Evolutionary conservation across 2,113 vertebrate genomes (phyloP).

Genomic region (Nannospalax galili): DNA sequence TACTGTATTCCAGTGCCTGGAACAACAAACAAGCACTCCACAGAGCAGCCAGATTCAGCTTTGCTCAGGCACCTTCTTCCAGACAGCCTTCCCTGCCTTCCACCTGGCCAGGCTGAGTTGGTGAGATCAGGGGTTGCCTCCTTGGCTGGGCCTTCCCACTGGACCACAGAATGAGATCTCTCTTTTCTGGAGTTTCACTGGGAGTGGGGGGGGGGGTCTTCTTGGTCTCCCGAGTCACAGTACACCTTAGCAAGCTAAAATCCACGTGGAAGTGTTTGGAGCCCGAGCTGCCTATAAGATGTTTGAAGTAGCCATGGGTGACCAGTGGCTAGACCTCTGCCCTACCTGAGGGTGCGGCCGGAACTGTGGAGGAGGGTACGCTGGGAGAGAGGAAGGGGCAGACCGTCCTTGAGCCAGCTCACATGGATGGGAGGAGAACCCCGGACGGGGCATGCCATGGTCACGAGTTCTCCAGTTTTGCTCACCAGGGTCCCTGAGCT

Average conservation of each 20-base stretch:
- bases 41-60: not conserved
- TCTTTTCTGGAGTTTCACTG: not conserved
- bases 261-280: not conserved
- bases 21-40: too few species aligned
- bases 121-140: not conserved
- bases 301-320: accelerated
- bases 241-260: not conserved
- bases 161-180: not conserved
- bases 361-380: slow-evolving; percentile 86
- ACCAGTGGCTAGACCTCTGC: not conserved
- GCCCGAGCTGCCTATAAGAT: accelerated
- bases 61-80: not conserved
- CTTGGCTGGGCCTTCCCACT: not conserved
- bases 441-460: slow-evolving; percentile 87
- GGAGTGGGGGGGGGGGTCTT: not conserved
- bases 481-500: slow-evolving; percentile 65
- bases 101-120: not conserved
- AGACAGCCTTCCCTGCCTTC: slow-evolving; percentile 37
- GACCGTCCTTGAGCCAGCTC: slow-evolving; percentile 93
- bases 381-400: slow-evolving; percentile 89
- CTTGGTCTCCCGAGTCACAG: accelerated
- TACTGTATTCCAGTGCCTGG: not conserved
- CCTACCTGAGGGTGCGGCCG: slow-evolving; percentile 90
- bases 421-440: slow-evolving; percentile 89
- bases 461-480: slow-evolving; percentile 84